Percentiles rank a stretch among this genome's conserved stretches.
Conservation (phyloP, 2,888 invertebrate genomes). For the Dusona sp. region DNA sequence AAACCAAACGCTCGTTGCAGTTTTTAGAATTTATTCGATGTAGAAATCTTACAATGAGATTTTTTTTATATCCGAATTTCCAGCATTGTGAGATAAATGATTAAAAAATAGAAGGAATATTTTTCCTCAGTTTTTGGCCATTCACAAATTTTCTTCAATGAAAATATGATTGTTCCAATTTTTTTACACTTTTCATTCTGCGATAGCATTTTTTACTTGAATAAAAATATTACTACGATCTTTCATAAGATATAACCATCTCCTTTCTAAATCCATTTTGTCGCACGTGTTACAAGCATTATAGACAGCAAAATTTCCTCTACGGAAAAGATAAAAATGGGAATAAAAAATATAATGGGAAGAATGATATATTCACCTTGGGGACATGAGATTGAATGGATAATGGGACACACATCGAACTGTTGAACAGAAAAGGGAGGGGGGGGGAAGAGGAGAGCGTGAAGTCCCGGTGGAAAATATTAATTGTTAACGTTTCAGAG, state of each 20-base stretch:
- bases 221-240: background rate
- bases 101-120: background rate
- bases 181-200: background rate
- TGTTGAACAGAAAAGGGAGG: slow-evolving; percentile 27
- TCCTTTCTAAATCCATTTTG: background rate
- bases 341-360: slow-evolving; percentile 18
- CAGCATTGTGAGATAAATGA: background rate
- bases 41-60: background rate
- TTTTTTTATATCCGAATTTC: background rate
- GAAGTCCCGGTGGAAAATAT: slow-evolving; percentile 53
- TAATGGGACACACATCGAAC: slow-evolving; percentile 28
- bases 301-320: background rate
- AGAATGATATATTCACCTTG: slow-evolving; percentile 1
- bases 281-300: background rate
- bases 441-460: background rate
- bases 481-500: slow-evolving; percentile 57
- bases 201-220: background rate
- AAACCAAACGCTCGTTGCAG: background rate
- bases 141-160: background rate
- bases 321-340: slow-evolving; percentile 9
- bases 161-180: background rate
- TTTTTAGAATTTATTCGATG: background rate
- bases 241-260: background rate
- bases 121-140: background rate
- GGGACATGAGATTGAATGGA: slow-evolving; percentile 40